These are phyloP conservation scores for Cavia porcellus DNA, from an alignment of 2,113 vertebrate genomes.

Conservation along the genomic window DNA sequence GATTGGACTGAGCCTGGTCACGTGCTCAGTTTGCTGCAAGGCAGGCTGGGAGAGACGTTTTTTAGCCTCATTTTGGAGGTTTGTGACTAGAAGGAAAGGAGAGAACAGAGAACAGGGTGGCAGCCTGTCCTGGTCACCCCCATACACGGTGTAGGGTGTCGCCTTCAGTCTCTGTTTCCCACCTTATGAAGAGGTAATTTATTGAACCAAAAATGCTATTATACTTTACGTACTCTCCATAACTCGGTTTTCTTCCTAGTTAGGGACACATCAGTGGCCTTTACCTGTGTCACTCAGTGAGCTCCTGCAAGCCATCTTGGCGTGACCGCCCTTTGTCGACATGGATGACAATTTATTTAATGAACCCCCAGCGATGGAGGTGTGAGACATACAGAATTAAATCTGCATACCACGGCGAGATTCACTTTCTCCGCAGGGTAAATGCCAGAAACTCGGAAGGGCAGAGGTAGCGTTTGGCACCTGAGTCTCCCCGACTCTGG, in stretches of 20 bases:
- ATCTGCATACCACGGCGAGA: background rate
- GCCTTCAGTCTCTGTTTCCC: background rate
- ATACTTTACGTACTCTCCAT: background rate
- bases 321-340: background rate
- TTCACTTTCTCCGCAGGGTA: background rate
- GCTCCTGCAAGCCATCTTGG: background rate
- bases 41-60: background rate
- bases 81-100: background rate
- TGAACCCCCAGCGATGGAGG: background rate
- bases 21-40: background rate
- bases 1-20: background rate
- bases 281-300: background rate
- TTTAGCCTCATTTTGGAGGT: conserved; percentile 1
- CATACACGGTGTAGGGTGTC: background rate
- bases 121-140: background rate
- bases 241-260: background rate
- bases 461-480: background rate
- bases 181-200: background rate
- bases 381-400: background rate
- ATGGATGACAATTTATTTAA: background rate
- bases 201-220: background rate
- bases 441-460: background rate
- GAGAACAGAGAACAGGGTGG: background rate
- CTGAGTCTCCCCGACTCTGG: background rate
- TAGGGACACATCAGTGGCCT: background rate